Conservation (phyloP, 2,113 vertebrate species). For the Spilogale gracilis region DNA sequence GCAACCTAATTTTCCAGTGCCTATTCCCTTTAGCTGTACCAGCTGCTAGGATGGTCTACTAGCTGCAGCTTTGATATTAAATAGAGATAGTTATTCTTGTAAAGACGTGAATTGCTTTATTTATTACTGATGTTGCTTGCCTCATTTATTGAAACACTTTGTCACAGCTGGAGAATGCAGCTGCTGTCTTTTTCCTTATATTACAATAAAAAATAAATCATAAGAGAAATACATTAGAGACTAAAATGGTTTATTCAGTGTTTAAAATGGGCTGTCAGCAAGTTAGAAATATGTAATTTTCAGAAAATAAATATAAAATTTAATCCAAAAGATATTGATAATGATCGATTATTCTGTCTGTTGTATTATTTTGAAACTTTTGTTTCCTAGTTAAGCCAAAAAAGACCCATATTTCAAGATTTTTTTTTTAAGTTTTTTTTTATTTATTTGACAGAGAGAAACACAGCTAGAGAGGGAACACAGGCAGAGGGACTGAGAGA, state of each 20-base stretch:
- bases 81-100: slow-evolving; percentile 55
- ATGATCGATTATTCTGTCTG: slow-evolving; percentile 37
- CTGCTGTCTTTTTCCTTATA: slow-evolving; percentile 52
- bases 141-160: slow-evolving; percentile 60
- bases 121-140: slow-evolving; percentile 62
- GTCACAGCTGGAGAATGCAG: slow-evolving; percentile 67
- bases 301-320: slow-evolving; percentile 52
- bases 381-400: background rate
- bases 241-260: slow-evolving; percentile 44
- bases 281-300: slow-evolving; percentile 50
- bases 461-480: no score
- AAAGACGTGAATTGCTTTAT: slow-evolving; percentile 62
- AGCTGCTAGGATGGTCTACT: slow-evolving; percentile 13
- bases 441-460: no score
- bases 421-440: background rate
- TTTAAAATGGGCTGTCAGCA: slow-evolving; percentile 57
- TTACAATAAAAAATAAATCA: slow-evolving; percentile 55
- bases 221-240: slow-evolving; percentile 33
- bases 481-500: no score
- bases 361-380: slow-evolving; percentile 30
- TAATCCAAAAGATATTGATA: slow-evolving; percentile 19
- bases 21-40: slow-evolving; percentile 11
- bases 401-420: slow-evolving; percentile 22
- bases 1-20: slow-evolving; percentile 40
- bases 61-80: slow-evolving; percentile 61